A percentile compares a stretch with the other conserved stretches of the same genome.
Evolutionary conservation across 1,140 invertebrate species (phyloP).

Genomic region (Pseudomyrmex sp.): DNA sequence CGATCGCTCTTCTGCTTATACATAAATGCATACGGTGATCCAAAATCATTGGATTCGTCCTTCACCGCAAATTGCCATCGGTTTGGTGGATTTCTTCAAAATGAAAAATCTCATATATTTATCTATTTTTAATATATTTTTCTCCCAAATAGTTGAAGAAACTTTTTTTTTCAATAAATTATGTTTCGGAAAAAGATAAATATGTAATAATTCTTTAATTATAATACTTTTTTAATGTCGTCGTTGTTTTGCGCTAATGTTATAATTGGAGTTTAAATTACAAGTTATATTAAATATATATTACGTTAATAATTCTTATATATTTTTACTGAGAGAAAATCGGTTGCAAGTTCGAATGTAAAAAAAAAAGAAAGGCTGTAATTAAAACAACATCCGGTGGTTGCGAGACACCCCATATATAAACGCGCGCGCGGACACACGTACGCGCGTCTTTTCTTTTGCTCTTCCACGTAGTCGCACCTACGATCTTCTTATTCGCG

Average conservation of each 20-base stretch:
- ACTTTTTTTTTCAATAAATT: no score
- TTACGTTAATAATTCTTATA: neutral
- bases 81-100: neutral
- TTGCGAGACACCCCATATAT: conserved; percentile 1
- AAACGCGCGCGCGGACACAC: conserved; percentile 2
- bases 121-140: neutral
- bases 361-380: neutral
- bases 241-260: neutral
- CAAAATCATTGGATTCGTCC: conserved; percentile 14
- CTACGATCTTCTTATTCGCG: conserved; percentile 50
- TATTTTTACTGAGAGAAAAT: neutral
- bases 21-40: conserved; percentile 36
- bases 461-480: conserved; percentile 42
- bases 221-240: no score
- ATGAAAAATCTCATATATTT: no score
- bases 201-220: no score
- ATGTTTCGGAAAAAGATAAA: no score
- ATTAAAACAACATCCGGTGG: neutral
- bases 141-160: no score
- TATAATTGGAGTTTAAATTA: neutral
- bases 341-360: neutral
- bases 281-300: neutral
- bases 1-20: conserved; percentile 53
- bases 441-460: conserved; percentile 31
- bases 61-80: neutral